Evolutionary conservation across 64 coral and sea anemone genomes (phyloP).

Genomic region (Stichodactyla mertensii): DNA sequence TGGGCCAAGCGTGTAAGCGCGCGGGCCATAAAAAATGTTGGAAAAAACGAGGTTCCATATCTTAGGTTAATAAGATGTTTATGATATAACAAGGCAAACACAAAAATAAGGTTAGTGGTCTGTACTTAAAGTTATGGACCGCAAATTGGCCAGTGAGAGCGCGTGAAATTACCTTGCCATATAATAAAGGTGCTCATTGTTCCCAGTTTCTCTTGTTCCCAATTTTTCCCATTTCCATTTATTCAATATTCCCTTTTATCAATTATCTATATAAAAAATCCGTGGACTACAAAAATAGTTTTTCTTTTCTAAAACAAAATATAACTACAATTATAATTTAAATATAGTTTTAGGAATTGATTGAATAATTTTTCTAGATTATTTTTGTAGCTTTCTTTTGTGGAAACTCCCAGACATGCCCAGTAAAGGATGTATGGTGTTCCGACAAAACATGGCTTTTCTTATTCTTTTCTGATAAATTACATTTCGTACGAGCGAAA

Average conservation of each 20-base stretch:
- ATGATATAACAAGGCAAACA: too few relatives aligned
- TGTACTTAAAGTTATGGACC: too few relatives aligned
- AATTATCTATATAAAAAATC: not conserved
- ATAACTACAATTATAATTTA: not conserved
- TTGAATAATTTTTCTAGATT: not conserved
- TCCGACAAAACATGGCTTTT: not conserved
- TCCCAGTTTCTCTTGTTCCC: not conserved
- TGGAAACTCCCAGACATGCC: not conserved
- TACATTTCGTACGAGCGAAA: not conserved
- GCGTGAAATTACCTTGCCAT: not conserved
- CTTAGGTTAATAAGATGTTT: too few relatives aligned
- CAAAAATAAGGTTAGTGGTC: too few relatives aligned
- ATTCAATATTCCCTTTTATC: not conserved
- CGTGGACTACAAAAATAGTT: not conserved
- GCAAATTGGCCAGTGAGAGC: too few relatives aligned
- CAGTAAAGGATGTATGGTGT: not conserved
- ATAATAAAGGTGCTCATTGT: not conserved
- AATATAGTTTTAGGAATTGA: not conserved
- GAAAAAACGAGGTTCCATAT: too few relatives aligned
- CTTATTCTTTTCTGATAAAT: too few relatives aligned
- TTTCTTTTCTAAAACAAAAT: not conserved
- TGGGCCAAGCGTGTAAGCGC: too few relatives aligned
- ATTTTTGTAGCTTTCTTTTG: not conserved
- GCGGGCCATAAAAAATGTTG: too few relatives aligned
- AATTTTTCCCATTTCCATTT: not conserved